A percentile compares a stretch with the other conserved stretches of the same genome.
Evolutionary conservation across 2,113 vertebrate species (phyloP).

Genomic region (Tachysurus fulvidraco): DNA sequence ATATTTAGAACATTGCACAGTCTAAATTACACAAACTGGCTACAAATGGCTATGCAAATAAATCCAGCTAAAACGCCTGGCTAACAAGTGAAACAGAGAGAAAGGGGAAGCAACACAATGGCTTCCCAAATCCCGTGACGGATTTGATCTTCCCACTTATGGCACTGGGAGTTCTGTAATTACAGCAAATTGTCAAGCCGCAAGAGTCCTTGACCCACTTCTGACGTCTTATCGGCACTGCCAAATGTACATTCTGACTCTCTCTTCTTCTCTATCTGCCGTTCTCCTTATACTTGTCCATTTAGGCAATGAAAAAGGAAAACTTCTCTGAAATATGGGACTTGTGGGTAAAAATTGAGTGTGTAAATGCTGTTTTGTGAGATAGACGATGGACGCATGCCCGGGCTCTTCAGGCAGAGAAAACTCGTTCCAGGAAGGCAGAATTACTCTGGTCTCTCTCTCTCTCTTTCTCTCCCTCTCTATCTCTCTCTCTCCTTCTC

Average conservation of each 20-base stretch:
- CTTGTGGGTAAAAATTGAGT: constrained; percentile 41
- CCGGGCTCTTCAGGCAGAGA: constrained; percentile 41
- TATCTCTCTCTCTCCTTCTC: constrained; percentile 24
- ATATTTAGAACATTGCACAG: constrained; percentile 3
- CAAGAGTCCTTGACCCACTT: constrained; percentile 59
- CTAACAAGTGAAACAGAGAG: constrained; percentile 38
- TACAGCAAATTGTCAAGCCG: constrained; percentile 44
- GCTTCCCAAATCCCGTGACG: constrained; percentile 54
- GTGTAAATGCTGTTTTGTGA: constrained; percentile 51
- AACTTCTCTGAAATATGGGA: constrained; percentile 38
- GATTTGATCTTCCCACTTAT: constrained; percentile 58
- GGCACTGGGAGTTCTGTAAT: constrained; percentile 57
- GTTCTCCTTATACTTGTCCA: constrained; percentile 31
- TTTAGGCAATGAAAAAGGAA: constrained; percentile 31
- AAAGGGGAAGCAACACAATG: constrained; percentile 46
- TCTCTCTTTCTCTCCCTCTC: constrained; percentile 24
- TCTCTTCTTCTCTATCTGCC: constrained; percentile 23
- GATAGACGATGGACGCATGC: constrained; percentile 44
- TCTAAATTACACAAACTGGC: constrained; percentile 42
- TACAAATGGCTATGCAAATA: constrained; percentile 42
- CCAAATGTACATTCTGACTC: constrained; percentile 20
- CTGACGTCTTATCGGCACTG: constrained; percentile 47
- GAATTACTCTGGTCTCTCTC: constrained; percentile 46
- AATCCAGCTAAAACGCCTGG: constrained; percentile 24
- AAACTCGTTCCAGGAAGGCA: constrained; percentile 46